Percentiles rank a stretch among this genome's conserved stretches.
These are phyloP conservation scores for Eupithecia inturbata DNA, from an alignment of 2,888 invertebrate genomes.

Conservation along the genomic window DNA sequence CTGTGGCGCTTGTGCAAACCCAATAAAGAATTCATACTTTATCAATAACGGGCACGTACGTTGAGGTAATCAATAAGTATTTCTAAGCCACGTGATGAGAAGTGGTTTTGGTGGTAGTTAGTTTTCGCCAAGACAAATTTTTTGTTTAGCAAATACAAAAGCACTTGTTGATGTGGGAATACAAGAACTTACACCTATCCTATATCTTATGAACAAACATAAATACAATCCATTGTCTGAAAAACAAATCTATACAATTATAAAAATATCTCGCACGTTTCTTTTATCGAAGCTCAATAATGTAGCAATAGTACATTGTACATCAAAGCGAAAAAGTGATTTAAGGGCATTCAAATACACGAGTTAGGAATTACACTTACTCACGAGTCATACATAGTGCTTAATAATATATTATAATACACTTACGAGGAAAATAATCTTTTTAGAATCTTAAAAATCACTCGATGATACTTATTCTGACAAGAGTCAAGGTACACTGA, in stretches of 20 bases:
- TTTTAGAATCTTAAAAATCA: too few relatives aligned
- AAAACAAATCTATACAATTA: too few relatives aligned
- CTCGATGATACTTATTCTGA: too few relatives aligned
- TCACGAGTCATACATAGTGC: too few relatives aligned
- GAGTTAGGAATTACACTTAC: too few relatives aligned
- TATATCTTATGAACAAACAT: background rate
- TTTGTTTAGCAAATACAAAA: background rate
- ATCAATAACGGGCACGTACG: conserved; percentile 37
- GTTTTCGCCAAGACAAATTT: background rate
- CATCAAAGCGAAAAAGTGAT: too few relatives aligned
- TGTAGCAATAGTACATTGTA: background rate
- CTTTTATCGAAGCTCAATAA: background rate
- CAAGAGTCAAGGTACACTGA: too few relatives aligned
- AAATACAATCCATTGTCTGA: background rate
- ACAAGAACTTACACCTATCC: background rate
- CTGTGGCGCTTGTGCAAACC: conserved; percentile 47
- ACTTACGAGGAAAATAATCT: too few relatives aligned
- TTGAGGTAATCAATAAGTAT: conserved; percentile 21
- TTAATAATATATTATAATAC: too few relatives aligned
- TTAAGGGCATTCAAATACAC: too few relatives aligned
- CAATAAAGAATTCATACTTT: conserved; percentile 49
- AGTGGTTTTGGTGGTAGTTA: background rate
- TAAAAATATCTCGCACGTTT: too few relatives aligned
- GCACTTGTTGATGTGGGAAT: background rate
- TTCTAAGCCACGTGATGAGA: conserved; percentile 1